phyloP scores from a whole-genome alignment of 1,140 invertebrate genomes.

The Andricus grossulariae region DNA sequence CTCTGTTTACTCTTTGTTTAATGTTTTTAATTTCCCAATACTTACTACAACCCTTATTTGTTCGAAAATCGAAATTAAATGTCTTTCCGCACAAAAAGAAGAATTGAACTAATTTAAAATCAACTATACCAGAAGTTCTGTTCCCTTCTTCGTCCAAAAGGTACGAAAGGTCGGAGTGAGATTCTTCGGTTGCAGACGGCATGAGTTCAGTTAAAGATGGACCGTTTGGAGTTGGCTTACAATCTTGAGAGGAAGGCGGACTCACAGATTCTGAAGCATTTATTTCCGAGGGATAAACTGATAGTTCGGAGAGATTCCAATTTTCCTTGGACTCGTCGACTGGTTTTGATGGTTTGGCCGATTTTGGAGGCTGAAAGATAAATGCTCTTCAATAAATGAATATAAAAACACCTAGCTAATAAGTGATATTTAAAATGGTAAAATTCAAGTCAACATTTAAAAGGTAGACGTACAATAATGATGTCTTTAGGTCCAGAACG shows the following conservation, averaged over 20 bases:
- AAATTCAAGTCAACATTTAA: conserved; percentile 14
- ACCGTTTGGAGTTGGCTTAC: conserved; percentile 57
- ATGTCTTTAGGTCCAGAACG: conserved; percentile 63
- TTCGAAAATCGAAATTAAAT: no score
- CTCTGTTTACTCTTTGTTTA: no score
- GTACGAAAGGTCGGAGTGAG: conserved; percentile 65
- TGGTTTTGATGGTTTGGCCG: conserved; percentile 59
- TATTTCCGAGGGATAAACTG: conserved; percentile 59
- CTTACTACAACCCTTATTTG: not conserved
- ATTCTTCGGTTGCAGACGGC: conserved; percentile 60
- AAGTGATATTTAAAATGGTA: not conserved
- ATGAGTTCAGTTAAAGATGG: conserved; percentile 65
- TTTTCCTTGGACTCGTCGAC: conserved; percentile 74
- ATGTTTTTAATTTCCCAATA: conserved; percentile 13
- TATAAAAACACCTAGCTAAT: no score
- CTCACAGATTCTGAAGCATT: conserved; percentile 52
- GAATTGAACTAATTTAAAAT: conserved; percentile 21
- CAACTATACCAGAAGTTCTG: conserved; percentile 58
- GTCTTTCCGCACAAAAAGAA: no score
- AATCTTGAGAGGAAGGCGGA: conserved; percentile 55
- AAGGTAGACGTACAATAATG: conserved; percentile 56
- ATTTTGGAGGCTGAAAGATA: conserved; percentile 60
- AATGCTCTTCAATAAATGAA: conserved; percentile 12
- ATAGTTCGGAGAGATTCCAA: conserved; percentile 65
- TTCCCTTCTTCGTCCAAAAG: conserved; percentile 65